Conservation (phyloP, 1,140 invertebrate genomes). For the Ridgeia piscesae region DNA sequence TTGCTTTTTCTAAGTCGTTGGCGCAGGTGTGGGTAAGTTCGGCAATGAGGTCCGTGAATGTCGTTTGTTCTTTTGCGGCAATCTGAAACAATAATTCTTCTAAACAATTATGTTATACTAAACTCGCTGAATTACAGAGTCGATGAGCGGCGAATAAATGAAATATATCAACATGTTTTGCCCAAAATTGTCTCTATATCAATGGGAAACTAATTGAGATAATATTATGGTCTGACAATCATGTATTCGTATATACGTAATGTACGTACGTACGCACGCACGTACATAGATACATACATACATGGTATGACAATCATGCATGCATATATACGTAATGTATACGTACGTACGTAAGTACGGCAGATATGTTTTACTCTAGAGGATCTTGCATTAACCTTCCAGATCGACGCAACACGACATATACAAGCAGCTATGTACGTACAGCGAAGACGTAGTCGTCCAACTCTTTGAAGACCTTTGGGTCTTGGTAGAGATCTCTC, state of each 20-base stretch:
- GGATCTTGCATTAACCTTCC: not conserved
- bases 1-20: conserved; percentile 95
- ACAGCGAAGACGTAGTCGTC: conserved; percentile 97
- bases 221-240: too few species aligned
- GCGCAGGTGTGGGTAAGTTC: conserved; percentile 88
- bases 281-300: not conserved
- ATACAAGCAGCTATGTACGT: conserved; percentile 53
- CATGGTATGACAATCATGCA: not conserved
- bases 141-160: too few species aligned
- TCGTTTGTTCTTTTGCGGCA: conserved; percentile 95
- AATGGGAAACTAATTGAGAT: too few species aligned
- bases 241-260: not conserved
- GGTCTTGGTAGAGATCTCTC: conserved; percentile 92
- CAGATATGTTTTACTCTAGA: not conserved
- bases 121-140: too few species aligned
- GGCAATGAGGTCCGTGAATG: conserved; percentile 91
- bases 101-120: not conserved
- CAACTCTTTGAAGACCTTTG: conserved; percentile 87
- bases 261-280: not conserved
- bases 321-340: too few species aligned
- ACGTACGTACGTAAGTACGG: not conserved
- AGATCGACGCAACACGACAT: not conserved
- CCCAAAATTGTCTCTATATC: too few species aligned
- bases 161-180: too few species aligned
- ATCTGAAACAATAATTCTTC: conserved; percentile 67